Conservation (phyloP, 2,888 invertebrate species). For the Sicus ferrugineus region DNA sequence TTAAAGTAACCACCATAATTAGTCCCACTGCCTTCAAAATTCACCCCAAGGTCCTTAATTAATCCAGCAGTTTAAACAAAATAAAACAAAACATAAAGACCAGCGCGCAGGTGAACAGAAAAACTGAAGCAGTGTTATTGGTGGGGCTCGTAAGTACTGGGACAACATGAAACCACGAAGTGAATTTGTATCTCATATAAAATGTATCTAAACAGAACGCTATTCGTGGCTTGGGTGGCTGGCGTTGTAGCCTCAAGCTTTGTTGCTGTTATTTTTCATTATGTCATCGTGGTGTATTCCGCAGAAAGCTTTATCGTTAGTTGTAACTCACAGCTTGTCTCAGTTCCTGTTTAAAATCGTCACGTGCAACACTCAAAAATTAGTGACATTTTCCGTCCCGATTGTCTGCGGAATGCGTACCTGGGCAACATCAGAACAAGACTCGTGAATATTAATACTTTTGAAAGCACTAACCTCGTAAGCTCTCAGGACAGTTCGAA, state of each 20-base stretch:
- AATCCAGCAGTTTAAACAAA: no score
- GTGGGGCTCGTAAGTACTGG: no score
- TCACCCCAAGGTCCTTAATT: no score
- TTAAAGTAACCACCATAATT: not conserved
- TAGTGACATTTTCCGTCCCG: not conserved
- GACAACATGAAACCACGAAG: not conserved
- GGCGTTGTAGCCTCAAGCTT: conserved; percentile 9
- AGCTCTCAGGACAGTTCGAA: not conserved
- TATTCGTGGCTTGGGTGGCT: not conserved
- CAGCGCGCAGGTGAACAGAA: no score
- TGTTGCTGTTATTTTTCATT: conserved; percentile 10
- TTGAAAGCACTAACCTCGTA: not conserved
- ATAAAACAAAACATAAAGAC: no score
- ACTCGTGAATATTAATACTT: not conserved
- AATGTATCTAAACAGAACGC: not conserved
- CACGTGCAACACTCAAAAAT: conserved; percentile 19
- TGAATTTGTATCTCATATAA: not conserved
- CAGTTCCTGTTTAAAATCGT: conserved; percentile 23
- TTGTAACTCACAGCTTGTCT: not conserved
- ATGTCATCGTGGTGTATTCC: conserved; percentile 19
- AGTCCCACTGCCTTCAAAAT: not conserved
- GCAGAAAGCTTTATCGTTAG: conserved; percentile 23
- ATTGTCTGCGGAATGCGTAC: not conserved
- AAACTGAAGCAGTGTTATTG: no score
- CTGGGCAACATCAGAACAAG: not conserved